phyloP scores from a whole-genome alignment of 2,888 invertebrate genomes.

The Aphrophora alni region DNA sequence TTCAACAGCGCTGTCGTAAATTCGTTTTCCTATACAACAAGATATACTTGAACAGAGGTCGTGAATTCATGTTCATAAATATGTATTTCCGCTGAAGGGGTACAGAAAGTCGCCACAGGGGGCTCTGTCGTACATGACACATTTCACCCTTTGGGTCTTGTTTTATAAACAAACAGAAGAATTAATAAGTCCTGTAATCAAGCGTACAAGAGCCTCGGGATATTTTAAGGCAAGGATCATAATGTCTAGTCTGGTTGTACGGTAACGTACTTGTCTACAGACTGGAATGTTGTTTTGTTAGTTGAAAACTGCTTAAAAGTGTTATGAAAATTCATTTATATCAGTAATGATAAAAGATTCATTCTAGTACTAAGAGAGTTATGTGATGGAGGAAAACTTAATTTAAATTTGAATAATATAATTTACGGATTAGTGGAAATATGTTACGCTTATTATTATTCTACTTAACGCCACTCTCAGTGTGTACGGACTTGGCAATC shows the following conservation, averaged over 20 bases:
- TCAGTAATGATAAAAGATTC: no score
- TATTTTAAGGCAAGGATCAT: background rate
- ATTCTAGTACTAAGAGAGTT: no score
- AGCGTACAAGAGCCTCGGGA: background rate
- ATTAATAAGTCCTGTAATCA: background rate
- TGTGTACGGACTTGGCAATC: no score
- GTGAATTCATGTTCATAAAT: background rate
- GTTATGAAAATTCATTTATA: no score
- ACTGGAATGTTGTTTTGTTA: no score
- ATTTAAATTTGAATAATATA: no score
- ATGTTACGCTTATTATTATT: no score
- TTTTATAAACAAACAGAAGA: conserved; percentile 1
- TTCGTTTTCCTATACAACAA: background rate
- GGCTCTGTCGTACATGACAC: conserved; percentile 9
- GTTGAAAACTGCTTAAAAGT: no score
- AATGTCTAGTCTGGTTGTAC: no score
- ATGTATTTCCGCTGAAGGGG: conserved; percentile 2
- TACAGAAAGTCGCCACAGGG: background rate
- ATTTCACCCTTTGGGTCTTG: conserved; percentile 2
- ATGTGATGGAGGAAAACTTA: no score
- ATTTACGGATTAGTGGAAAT: no score
- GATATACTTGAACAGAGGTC: background rate
- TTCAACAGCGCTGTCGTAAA: background rate
- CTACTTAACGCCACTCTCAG: no score
- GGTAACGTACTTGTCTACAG: background rate